phyloP scores from a whole-genome alignment of 2,888 invertebrate genomes.

The Metacarcinus magister region DNA sequence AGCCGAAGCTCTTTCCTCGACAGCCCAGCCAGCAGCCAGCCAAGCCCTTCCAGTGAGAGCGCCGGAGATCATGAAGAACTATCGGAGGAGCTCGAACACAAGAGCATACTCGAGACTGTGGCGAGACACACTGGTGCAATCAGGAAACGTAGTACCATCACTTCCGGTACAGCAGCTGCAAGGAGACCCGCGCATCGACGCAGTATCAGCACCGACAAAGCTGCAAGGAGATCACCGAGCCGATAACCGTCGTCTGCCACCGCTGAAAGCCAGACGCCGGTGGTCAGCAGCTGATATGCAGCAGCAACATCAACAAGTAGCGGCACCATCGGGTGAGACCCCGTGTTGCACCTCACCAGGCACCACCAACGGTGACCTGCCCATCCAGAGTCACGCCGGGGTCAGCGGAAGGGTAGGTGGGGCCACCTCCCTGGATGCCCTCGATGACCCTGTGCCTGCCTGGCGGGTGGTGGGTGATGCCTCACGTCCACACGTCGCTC shows the following conservation, averaged over 20 bases:
- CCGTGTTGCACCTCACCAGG: conserved; percentile 51
- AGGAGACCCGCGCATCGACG: conserved; percentile 55
- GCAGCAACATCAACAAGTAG: conserved; percentile 54
- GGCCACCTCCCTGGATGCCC: conserved; percentile 65
- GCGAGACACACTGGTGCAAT: conserved; percentile 67
- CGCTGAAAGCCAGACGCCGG: conserved; percentile 78
- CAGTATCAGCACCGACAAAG: conserved; percentile 63
- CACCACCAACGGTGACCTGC: conserved; percentile 61
- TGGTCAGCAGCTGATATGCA: conserved; percentile 80
- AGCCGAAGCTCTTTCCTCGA: not conserved
- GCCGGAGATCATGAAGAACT: conserved; percentile 65
- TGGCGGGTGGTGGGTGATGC: conserved; percentile 62
- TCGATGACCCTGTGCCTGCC: conserved; percentile 70
- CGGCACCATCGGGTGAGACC: not conserved
- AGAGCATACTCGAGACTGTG: conserved; percentile 65
- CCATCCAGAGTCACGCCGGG: not conserved
- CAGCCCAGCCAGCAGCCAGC: not conserved
- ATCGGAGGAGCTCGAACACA: conserved; percentile 63
- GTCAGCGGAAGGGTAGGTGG: conserved; percentile 52
- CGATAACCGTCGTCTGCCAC: conserved; percentile 71
- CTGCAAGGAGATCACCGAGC: conserved; percentile 56
- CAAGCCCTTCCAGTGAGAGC: conserved; percentile 50
- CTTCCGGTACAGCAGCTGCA: not conserved
- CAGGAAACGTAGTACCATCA: conserved; percentile 67
- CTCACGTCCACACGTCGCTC: conserved; percentile 55